phyloP scores from a whole-genome alignment of 1,140 invertebrate species.

The Aphaenogaster ashmeadi region DNA sequence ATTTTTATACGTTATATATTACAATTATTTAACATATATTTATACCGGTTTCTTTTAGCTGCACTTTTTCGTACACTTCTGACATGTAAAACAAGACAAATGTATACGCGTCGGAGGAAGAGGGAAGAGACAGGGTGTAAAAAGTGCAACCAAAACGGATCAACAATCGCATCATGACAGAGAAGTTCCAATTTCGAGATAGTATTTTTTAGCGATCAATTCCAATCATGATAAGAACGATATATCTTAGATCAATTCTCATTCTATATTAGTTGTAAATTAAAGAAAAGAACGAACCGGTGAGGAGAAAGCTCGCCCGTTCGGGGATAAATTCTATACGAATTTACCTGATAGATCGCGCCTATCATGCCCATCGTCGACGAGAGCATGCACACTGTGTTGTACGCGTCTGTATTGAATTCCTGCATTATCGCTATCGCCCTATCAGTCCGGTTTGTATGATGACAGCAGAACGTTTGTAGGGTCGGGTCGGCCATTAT shows the following conservation, averaged over 20 bases:
- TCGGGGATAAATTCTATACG: neutral
- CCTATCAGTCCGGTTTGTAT: slow-evolving; percentile 89
- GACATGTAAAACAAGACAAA: neutral
- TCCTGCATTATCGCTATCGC: slow-evolving; percentile 89
- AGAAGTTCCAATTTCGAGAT: neutral
- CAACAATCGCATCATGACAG: neutral
- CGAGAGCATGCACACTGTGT: slow-evolving; percentile 91
- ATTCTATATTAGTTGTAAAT: neutral
- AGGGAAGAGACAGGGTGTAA: neutral
- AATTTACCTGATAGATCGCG: slow-evolving; percentile 91
- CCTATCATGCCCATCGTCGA: slow-evolving; percentile 91
- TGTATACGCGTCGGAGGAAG: neutral
- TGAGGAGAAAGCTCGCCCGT: neutral
- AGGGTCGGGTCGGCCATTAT: slow-evolving; percentile 93
- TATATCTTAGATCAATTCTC: neutral
- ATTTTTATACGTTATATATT: neutral
- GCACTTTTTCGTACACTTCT: slow-evolving; percentile 6
- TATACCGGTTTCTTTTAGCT: neutral
- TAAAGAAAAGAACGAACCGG: neutral
- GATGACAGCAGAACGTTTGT: slow-evolving; percentile 93
- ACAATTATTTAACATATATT: neutral
- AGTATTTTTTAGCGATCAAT: neutral
- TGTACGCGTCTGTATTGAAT: slow-evolving; percentile 91
- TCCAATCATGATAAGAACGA: neutral
- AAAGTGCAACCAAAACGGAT: slow-evolving; percentile 20